These are phyloP conservation scores for Holcopasites calliopsidis DNA, from an alignment of 1,140 invertebrate species.

Conservation along the genomic window DNA sequence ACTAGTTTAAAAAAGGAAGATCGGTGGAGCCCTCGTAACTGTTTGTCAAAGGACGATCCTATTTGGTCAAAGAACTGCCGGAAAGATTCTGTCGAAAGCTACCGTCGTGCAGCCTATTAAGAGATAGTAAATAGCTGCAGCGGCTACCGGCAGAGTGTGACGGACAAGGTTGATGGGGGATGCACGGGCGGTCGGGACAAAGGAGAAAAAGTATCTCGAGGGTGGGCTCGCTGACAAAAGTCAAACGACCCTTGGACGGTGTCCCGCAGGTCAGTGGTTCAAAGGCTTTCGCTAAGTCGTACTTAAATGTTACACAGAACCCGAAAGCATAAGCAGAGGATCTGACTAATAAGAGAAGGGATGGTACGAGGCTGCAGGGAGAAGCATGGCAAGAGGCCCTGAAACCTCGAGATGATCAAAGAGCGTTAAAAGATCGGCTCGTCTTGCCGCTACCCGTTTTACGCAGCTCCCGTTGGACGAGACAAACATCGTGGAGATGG, in stretches of 20 bases:
- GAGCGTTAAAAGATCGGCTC: constrained; percentile 64
- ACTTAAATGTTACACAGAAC: constrained; percentile 65
- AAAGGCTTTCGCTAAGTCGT: constrained; percentile 65
- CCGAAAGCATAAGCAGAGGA: constrained; percentile 24
- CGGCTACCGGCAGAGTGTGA: not conserved
- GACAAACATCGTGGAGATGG: not conserved
- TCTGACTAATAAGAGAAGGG: constrained; percentile 2
- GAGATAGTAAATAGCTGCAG: not conserved
- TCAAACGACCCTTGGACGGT: constrained; percentile 39
- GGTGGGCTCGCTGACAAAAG: constrained; percentile 22
- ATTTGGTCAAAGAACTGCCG: too few relatives aligned
- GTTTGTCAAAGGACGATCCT: too few relatives aligned
- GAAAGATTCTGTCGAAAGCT: too few relatives aligned
- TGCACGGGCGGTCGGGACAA: not conserved
- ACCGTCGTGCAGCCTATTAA: too few relatives aligned
- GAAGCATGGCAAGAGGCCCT: constrained; percentile 50
- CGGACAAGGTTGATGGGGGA: not conserved
- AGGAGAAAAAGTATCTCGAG: constrained; percentile 17
- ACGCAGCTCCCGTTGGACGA: constrained; percentile 2
- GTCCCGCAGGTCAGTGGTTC: constrained; percentile 35
- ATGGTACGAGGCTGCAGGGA: not conserved
- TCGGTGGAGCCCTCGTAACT: too few relatives aligned
- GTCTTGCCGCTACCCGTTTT: constrained; percentile 64
- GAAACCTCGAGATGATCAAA: constrained; percentile 67
- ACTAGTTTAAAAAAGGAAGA: too few relatives aligned